Evolutionary conservation across 2,888 invertebrate genomes (phyloP), one percentile per base, ranked within the genome.

Genomic region (Druceiella hillmani): DNA sequence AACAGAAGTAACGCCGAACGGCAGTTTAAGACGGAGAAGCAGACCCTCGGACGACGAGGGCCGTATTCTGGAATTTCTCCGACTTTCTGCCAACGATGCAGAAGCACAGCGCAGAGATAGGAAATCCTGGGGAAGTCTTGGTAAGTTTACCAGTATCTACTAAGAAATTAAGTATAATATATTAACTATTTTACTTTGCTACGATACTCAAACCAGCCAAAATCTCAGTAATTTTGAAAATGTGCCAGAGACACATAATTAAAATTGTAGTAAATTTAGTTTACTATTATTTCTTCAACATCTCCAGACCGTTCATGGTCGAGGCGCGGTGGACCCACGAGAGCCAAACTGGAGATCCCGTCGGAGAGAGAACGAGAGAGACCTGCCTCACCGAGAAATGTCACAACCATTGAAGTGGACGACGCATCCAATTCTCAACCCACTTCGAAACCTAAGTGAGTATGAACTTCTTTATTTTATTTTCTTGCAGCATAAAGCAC

Each of bases 1-100:
- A 42, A 39, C 62, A 75, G 91, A 92, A 56, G 82, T 90, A 25
- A 92, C 92, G 3, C 92, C 92, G 9, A 91, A 87, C 47, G 92
- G 92, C 17, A 91, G 90, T 47, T 66, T 92, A 24, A 75, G 91
- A 12, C 74, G 91, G 20, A 74, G 91, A 28, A 83, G 88, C 11
- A 79, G 88, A 0, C 83, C 83, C 3, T 88, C 85, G 56, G 87
- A 86, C 53, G 87, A 90, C 54, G 91, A 91, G 50, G 82, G 83
- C 3, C 83, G 83, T 11, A 62, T 92, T n/a, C 83, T 92, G 79
- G 88, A 89, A 57, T 90, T 88, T 57, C 66, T 92, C 35, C 66
- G 88, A 37, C 79, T 82, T 30, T 81, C 87, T 3, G 64, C 69
- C 1, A 68, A 68, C 0, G 87, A 86, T 1, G 84, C 85, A 38